Evolutionary conservation across 2,113 vertebrate species (phyloP).

Genomic region (Cricetomys ansorgei): DNA sequence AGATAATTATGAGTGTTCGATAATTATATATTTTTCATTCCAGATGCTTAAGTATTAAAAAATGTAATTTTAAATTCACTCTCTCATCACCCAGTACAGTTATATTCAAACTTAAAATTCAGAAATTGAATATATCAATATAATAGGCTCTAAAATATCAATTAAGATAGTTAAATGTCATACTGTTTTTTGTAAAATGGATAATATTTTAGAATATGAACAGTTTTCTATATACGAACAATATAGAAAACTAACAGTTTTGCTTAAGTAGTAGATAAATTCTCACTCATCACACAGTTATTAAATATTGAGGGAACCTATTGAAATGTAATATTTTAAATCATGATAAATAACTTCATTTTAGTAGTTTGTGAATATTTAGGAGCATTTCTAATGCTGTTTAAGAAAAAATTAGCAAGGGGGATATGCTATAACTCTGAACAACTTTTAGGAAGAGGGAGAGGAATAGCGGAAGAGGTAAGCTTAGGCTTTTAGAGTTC

Average conservation of each 20-base stretch:
- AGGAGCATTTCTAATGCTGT: background rate
- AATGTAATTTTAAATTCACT: background rate
- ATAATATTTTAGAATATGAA: too few relatives aligned
- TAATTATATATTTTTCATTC: background rate
- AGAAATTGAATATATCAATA: background rate
- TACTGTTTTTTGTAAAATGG: too few relatives aligned
- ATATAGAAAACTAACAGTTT: too few relatives aligned
- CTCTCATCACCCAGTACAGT: background rate
- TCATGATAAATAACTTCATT: background rate
- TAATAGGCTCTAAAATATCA: background rate
- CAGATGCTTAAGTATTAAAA: background rate
- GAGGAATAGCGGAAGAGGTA: background rate
- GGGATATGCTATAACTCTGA: background rate
- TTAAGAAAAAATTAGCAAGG: background rate
- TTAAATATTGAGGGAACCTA: background rate
- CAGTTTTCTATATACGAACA: too few relatives aligned
- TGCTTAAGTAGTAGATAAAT: background rate
- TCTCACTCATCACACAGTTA: background rate
- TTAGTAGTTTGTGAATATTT: background rate
- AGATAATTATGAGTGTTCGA: background rate
- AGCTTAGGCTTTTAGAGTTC: background rate
- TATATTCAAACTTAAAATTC: background rate
- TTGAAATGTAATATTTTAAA: background rate
- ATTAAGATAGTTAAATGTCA: background rate
- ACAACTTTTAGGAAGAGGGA: background rate